Evolutionary conservation across 1,140 invertebrate species (phyloP).

Genomic region (Drosophila littoralis): DNA sequence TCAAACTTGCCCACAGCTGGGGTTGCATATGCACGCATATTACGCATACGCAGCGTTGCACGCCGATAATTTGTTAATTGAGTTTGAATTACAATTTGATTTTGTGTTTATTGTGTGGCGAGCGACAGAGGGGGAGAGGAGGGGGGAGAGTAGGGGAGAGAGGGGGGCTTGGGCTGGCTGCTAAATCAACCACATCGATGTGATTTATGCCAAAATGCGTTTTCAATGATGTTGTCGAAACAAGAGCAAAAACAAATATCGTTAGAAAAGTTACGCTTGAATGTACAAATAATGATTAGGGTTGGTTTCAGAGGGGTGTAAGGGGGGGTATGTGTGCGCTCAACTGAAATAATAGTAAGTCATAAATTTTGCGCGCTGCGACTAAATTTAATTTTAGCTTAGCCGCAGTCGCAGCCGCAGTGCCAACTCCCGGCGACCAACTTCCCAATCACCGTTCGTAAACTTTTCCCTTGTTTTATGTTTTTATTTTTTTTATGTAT

Average conservation of each 20-base stretch:
- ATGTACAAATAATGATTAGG: slow-evolving; percentile 70
- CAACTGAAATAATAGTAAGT: slow-evolving; percentile 72
- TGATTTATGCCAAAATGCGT: slow-evolving; percentile 63
- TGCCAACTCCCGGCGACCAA: slow-evolving; percentile 40
- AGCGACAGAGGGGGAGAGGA: neutral
- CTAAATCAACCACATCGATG: slow-evolving; percentile 29
- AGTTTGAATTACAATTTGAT: slow-evolving; percentile 57
- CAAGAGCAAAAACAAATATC: slow-evolving; percentile 22
- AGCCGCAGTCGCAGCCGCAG: slow-evolving; percentile 22
- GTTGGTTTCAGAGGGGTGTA: neutral
- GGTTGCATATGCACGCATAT: slow-evolving; percentile 8
- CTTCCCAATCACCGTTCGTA: slow-evolving; percentile 56
- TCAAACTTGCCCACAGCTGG: neutral
- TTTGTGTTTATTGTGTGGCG: slow-evolving; percentile 33
- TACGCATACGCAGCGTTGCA: slow-evolving; percentile 26
- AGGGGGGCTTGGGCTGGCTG: neutral
- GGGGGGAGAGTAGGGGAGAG: neutral
- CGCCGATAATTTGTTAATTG: slow-evolving; percentile 55
- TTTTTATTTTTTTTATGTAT: slow-evolving; percentile 9
- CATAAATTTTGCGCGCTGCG: slow-evolving; percentile 67
- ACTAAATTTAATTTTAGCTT: slow-evolving; percentile 66
- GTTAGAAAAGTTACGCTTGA: slow-evolving; percentile 38
- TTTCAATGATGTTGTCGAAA: slow-evolving; percentile 52
- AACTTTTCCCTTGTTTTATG: slow-evolving; percentile 33
- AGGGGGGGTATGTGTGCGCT: slow-evolving; percentile 44